Evolutionary conservation across 2,888 invertebrate species (phyloP).

Genomic region (Tachina lurida): DNA sequence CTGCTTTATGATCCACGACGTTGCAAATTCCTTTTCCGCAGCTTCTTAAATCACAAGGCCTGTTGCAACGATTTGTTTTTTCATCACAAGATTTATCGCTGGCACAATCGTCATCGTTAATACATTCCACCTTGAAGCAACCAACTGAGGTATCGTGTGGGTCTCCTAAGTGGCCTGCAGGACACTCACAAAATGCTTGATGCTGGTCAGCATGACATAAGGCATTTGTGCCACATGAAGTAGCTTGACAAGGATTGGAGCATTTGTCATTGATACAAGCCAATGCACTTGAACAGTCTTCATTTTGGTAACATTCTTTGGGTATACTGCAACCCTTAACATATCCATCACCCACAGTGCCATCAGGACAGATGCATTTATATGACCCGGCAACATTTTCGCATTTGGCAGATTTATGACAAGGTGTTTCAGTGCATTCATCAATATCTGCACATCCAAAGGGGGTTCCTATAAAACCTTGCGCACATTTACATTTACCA

Average conservation of each 20-base stretch:
- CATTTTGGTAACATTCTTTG: slow-evolving; percentile 89
- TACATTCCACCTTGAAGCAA: slow-evolving; percentile 95
- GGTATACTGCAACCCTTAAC: slow-evolving; percentile 89
- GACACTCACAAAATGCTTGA: slow-evolving; percentile 89
- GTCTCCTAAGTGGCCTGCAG: slow-evolving; percentile 92
- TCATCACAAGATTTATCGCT: slow-evolving; percentile 89
- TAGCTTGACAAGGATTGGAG: slow-evolving; percentile 90
- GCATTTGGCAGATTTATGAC: slow-evolving; percentile 91
- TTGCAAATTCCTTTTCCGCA: slow-evolving; percentile 93
- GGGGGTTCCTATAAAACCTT: slow-evolving; percentile 89
- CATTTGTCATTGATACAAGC: slow-evolving; percentile 91
- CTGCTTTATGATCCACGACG: slow-evolving; percentile 87
- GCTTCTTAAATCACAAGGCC: slow-evolving; percentile 90
- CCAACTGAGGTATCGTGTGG: slow-evolving; percentile 89
- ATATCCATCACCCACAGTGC: slow-evolving; percentile 89
- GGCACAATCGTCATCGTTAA: slow-evolving; percentile 89
- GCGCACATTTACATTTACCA: slow-evolving; percentile 89
- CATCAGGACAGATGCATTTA: slow-evolving; percentile 90
- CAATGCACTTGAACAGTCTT: slow-evolving; percentile 89
- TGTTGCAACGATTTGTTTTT: slow-evolving; percentile 90
- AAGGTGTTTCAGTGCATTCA: slow-evolving; percentile 90
- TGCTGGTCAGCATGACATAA: slow-evolving; percentile 89
- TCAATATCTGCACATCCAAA: slow-evolving; percentile 92
- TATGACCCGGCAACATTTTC: slow-evolving; percentile 91
- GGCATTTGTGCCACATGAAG: slow-evolving; percentile 90